Evolutionary conservation across 2,888 invertebrate species (phyloP).

Genomic region (Cyclophora albipunctata): DNA sequence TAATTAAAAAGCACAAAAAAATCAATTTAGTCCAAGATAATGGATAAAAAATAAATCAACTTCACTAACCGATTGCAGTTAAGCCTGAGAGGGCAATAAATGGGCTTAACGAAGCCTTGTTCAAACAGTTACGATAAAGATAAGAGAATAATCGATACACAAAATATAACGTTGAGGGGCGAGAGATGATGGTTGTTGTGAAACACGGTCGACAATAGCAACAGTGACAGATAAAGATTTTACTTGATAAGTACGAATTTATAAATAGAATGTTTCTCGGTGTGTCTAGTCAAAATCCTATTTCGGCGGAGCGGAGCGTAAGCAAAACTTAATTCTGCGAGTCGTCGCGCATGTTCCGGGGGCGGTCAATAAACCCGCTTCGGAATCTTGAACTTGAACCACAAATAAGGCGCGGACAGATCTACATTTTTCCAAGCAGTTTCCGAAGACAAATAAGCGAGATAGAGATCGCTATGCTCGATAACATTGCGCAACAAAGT

Average conservation of each 20-base stretch:
- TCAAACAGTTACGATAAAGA: slow-evolving; percentile 45
- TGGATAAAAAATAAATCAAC: slow-evolving; percentile 29
- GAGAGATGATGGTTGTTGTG: slow-evolving; percentile 1
- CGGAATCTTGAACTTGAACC: slow-evolving; percentile 68
- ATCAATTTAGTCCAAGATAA: neutral
- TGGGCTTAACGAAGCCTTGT: slow-evolving; percentile 44
- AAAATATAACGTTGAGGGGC: slow-evolving; percentile 21
- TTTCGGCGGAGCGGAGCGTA: too few species aligned
- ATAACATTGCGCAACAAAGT: slow-evolving; percentile 10
- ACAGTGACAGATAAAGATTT: too few species aligned
- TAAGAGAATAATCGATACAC: slow-evolving; percentile 51
- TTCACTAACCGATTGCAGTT: slow-evolving; percentile 29
- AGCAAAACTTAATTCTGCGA: slow-evolving; percentile 28
- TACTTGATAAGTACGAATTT: too few species aligned
- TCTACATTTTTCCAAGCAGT: slow-evolving; percentile 30
- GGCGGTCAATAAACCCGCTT: slow-evolving; percentile 56
- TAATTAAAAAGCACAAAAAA: neutral
- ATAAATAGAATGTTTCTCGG: too few species aligned
- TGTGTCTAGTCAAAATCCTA: too few species aligned
- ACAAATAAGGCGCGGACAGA: slow-evolving; percentile 39
- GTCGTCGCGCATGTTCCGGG: slow-evolving; percentile 46
- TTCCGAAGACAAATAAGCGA: slow-evolving; percentile 28
- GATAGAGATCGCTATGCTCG: slow-evolving; percentile 18
- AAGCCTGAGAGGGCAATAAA: slow-evolving; percentile 44
- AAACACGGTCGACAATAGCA: neutral